Conservation (phyloP, 2,113 vertebrate genomes). For the Anguilla rostrata region DNA sequence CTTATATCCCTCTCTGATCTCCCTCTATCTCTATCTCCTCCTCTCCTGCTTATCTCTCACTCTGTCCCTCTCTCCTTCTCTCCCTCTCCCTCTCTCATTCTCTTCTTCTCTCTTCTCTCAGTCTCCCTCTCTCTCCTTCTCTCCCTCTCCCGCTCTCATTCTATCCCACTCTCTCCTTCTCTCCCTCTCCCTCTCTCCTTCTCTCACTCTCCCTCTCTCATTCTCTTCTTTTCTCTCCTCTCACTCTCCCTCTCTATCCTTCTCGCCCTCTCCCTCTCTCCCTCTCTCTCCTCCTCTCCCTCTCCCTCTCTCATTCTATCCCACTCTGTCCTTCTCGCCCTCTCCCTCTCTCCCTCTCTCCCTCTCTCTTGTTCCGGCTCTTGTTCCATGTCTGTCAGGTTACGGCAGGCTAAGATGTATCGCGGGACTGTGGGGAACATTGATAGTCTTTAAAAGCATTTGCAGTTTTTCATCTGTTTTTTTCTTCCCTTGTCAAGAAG, state of each 20-base stretch:
- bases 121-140: neutral
- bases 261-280: neutral
- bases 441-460: too few relatives aligned
- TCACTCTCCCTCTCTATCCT: neutral
- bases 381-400: too few relatives aligned
- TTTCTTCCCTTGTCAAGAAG: too few relatives aligned
- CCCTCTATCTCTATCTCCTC: too few relatives aligned
- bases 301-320: neutral
- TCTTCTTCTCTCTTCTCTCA: neutral
- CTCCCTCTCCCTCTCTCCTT: too few relatives aligned
- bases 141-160: neutral
- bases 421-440: too few relatives aligned
- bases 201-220: neutral
- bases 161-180: neutral
- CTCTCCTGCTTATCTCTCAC: too few relatives aligned
- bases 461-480: neutral
- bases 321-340: neutral
- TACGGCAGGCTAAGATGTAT: too few relatives aligned
- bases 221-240: neutral
- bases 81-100: neutral
- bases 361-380: too few relatives aligned
- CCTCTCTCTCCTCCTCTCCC: neutral
- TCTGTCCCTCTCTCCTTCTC: neutral
- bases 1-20: too few relatives aligned
- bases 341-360: too few relatives aligned